phyloP scores from a whole-genome alignment of 2,888 invertebrate species.

The Limenitis camilla region DNA sequence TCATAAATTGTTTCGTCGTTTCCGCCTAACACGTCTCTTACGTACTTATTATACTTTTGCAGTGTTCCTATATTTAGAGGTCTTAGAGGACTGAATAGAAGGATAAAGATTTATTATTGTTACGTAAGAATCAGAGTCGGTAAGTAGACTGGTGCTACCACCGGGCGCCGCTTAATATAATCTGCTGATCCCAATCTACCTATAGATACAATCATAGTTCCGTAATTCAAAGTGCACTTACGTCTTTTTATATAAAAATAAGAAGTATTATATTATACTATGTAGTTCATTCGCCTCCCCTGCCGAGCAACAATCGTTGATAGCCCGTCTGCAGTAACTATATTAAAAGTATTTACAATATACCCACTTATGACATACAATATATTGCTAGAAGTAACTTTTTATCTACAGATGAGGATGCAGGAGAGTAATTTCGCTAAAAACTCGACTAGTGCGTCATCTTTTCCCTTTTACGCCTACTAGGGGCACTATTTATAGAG shows the following conservation, averaged over 20 bases:
- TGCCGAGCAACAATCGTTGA: conserved; percentile 60
- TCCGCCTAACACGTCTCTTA: conserved; percentile 1
- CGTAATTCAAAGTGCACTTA: conserved; percentile 73
- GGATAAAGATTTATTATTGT: conserved; percentile 19
- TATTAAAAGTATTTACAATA: conserved; percentile 70
- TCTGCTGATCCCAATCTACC: conserved; percentile 34
- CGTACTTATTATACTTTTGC: conserved; percentile 13
- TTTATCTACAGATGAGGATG: conserved; percentile 63
- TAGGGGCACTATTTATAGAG: conserved; percentile 13
- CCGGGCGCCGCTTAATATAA: conserved; percentile 18
- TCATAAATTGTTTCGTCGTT: neutral
- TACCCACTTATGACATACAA: conserved; percentile 65
- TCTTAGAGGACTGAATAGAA: conserved; percentile 16
- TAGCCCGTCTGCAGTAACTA: conserved; percentile 60
- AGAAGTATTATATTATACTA: conserved; percentile 56
- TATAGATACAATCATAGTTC: conserved; percentile 57
- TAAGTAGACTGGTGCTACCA: conserved; percentile 15
- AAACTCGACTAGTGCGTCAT: conserved; percentile 19
- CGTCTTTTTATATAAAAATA: conserved; percentile 54
- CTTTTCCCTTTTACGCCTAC: conserved; percentile 7
- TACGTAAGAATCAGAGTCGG: conserved; percentile 12
- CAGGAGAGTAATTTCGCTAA: conserved; percentile 45
- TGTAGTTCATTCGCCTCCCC: conserved; percentile 49
- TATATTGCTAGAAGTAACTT: conserved; percentile 65
- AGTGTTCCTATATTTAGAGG: conserved; percentile 22